Conservation (phyloP, 2,888 invertebrate species). For the Phortica magna region DNA sequence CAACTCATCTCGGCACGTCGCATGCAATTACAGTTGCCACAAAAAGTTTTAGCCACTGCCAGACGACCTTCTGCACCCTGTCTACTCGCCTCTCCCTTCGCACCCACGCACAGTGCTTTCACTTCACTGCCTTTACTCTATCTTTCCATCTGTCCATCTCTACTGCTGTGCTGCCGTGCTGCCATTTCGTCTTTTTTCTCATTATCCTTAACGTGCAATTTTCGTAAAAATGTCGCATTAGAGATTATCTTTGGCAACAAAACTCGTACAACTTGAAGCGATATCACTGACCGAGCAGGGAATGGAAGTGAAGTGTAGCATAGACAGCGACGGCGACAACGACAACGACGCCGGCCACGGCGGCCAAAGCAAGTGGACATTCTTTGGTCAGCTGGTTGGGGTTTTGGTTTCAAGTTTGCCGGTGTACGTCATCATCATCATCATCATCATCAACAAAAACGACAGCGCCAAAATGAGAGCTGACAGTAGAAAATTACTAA, state of each 20-base stretch:
- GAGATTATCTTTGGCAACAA: conserved; percentile 75
- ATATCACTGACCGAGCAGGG: neutral
- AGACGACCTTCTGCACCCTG: conserved; percentile 7
- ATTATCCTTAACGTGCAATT: conserved; percentile 72
- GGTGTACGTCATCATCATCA: conserved; percentile 53
- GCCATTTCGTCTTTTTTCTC: conserved; percentile 58
- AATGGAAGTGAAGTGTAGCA: neutral
- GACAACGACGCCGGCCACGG: neutral
- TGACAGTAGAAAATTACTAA: conserved; percentile 70
- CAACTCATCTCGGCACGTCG: conserved; percentile 44
- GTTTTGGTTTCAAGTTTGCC: conserved; percentile 16
- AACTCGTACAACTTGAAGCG: conserved; percentile 56
- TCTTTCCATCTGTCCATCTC: neutral
- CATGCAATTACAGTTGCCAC: conserved; percentile 57
- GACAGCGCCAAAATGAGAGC: conserved; percentile 59
- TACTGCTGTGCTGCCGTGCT: conserved; percentile 40
- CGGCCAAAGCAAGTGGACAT: conserved; percentile 40
- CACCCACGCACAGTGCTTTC: neutral
- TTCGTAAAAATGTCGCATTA: conserved; percentile 74
- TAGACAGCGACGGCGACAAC: neutral
- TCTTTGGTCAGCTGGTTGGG: conserved; percentile 32
- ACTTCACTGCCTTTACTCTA: neutral
- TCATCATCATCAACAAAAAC: conserved; percentile 5
- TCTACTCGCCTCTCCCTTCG: neutral
- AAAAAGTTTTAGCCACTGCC: conserved; percentile 31